Evolutionary conservation across 2,888 invertebrate genomes (phyloP).

Genomic region (Aromia moschata): DNA sequence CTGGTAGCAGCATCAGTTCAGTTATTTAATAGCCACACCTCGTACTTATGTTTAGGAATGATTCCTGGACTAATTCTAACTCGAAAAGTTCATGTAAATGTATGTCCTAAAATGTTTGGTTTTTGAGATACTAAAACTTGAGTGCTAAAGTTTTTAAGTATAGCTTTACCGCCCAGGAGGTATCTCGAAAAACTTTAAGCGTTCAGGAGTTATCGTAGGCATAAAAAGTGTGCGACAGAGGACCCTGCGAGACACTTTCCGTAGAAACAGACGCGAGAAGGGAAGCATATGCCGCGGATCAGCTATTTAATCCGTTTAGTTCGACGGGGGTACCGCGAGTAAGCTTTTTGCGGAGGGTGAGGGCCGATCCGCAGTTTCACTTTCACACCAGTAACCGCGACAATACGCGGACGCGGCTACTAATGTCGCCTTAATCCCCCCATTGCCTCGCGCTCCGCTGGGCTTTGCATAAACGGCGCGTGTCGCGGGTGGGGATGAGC

Average conservation of each 20-base stretch:
- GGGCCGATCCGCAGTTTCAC: slow-evolving; percentile 57
- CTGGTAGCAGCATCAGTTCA: too few relatives aligned
- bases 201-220: too few relatives aligned
- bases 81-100: too few relatives aligned
- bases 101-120: too few relatives aligned
- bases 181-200: too few relatives aligned
- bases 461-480: slow-evolving; percentile 43
- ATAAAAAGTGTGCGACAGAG: too few relatives aligned
- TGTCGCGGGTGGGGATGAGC: slow-evolving; percentile 13
- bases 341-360: slow-evolving; percentile 32
- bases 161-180: too few relatives aligned
- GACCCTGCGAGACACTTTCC: too few relatives aligned
- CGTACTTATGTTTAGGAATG: too few relatives aligned
- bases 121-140: neutral
- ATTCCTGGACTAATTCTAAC: too few relatives aligned
- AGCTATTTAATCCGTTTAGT: slow-evolving; percentile 53
- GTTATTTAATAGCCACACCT: too few relatives aligned
- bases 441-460: slow-evolving; percentile 50
- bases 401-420: slow-evolving; percentile 60
- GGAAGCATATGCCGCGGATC: slow-evolving; percentile 56
- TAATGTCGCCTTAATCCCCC: slow-evolving; percentile 59
- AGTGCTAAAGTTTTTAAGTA: slow-evolving; percentile 12
- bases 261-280: too few relatives aligned
- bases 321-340: slow-evolving; percentile 46
- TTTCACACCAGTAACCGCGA: slow-evolving; percentile 65